Evolutionary conservation across 1,140 invertebrate species (phyloP).

Genomic region (Eciton burchellii): DNA sequence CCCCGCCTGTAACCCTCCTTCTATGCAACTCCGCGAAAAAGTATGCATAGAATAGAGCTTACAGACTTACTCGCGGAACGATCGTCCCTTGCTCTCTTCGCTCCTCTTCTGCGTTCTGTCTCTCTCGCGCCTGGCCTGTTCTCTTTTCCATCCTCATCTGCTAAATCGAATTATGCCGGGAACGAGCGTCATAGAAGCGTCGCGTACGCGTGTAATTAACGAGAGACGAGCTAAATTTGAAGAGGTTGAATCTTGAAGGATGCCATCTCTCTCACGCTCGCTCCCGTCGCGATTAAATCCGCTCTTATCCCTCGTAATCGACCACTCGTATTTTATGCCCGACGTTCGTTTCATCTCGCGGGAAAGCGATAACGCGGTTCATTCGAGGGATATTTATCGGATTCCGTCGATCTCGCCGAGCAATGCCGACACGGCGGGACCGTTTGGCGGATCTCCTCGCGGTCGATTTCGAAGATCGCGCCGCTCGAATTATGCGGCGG

Average conservation of each 20-base stretch:
- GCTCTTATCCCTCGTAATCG: not conserved
- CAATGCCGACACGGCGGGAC: no score
- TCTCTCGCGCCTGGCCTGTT: conserved; percentile 10
- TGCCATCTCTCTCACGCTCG: no score
- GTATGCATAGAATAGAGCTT: conserved; percentile 45
- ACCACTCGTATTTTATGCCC: not conserved
- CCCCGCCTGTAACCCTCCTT: conserved; percentile 16
- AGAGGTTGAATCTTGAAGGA: not conserved
- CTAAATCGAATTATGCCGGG: conserved; percentile 49
- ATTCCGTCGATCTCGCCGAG: no score
- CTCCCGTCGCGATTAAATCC: conserved; percentile 4
- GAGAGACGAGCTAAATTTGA: conserved; percentile 14
- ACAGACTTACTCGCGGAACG: conserved; percentile 61
- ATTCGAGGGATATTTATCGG: no score
- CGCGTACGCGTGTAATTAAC: conserved; percentile 34
- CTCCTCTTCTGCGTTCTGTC: conserved; percentile 26
- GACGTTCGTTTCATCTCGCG: no score
- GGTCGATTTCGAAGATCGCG: no score
- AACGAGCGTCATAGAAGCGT: conserved; percentile 36
- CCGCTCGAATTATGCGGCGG: no score
- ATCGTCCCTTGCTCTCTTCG: conserved; percentile 46
- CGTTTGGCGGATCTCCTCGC: no score
- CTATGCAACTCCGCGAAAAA: conserved; percentile 20
- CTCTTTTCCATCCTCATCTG: conserved; percentile 37
- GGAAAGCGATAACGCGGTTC: no score